phyloP scores from a whole-genome alignment of 2,113 vertebrate species.

The Cryptomyrus ogoouensis region DNA sequence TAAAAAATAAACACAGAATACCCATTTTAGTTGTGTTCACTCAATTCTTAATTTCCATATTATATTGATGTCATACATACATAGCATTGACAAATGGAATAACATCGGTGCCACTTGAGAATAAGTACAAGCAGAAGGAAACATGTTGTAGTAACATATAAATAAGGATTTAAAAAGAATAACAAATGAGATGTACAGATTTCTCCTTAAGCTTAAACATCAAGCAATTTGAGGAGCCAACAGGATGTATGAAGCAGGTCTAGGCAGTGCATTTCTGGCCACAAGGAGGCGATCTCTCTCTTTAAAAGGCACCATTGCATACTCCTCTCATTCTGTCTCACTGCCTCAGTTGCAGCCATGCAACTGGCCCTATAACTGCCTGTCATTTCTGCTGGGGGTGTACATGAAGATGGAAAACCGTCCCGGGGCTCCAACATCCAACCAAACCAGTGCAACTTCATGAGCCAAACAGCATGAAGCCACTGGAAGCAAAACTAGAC shows the following conservation, averaged over 20 bases:
- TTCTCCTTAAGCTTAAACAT: conserved; percentile 23
- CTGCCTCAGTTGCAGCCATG: background rate
- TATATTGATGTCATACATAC: conserved; percentile 24
- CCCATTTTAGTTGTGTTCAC: conserved; percentile 14
- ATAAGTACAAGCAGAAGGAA: conserved; percentile 18
- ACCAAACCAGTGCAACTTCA: background rate
- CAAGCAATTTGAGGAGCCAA: conserved; percentile 17
- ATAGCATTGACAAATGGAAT: conserved; percentile 20
- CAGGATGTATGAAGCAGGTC: conserved; percentile 24
- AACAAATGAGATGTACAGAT: background rate
- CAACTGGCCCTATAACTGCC: conserved; percentile 20
- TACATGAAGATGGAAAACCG: conserved; percentile 12
- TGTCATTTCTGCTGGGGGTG: conserved; percentile 27
- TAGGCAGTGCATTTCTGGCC: conserved; percentile 17
- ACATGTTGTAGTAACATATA: conserved; percentile 2
- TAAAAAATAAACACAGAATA: conserved; percentile 2
- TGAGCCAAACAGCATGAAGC: background rate
- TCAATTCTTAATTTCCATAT: conserved; percentile 23
- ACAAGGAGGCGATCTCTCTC: background rate
- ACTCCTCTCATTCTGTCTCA: background rate
- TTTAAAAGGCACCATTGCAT: conserved; percentile 27
- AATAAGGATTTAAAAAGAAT: background rate
- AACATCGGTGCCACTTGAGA: conserved; percentile 20
- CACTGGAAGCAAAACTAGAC: background rate
- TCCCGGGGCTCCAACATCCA: background rate